Evolutionary conservation across 2,888 invertebrate genomes (phyloP).

Genomic region (Pseudococcus viburni): DNA sequence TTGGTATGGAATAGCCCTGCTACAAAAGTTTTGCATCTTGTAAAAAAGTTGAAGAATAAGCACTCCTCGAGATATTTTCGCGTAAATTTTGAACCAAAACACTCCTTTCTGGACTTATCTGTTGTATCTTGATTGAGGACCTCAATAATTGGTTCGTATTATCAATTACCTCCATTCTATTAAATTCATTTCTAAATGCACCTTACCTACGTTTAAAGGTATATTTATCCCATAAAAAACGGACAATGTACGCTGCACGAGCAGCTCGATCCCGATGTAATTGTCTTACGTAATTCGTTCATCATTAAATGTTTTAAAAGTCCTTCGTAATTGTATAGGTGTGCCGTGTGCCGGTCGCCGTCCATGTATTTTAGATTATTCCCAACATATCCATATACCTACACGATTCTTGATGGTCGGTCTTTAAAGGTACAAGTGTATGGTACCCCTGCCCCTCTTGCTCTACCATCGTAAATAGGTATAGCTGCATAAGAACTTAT

Average conservation of each 20-base stretch:
- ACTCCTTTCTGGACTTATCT: too few relatives aligned
- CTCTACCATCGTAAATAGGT: neutral
- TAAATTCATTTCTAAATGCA: too few relatives aligned
- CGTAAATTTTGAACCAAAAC: too few relatives aligned
- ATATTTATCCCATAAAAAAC: neutral
- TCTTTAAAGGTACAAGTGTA: neutral
- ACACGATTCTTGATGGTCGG: neutral
- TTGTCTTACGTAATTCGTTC: constrained; percentile 13
- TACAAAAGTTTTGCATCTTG: too few relatives aligned
- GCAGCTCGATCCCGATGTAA: neutral
- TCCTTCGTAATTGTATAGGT: constrained; percentile 18
- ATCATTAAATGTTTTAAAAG: neutral
- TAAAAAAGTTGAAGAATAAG: too few relatives aligned
- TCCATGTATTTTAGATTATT: constrained; percentile 1
- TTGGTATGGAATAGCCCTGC: too few relatives aligned
- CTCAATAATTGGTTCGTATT: too few relatives aligned
- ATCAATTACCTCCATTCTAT: too few relatives aligned
- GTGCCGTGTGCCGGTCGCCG: neutral
- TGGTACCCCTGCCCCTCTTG: neutral
- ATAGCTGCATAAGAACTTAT: neutral
- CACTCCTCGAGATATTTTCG: too few relatives aligned
- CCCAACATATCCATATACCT: neutral
- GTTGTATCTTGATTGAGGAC: too few relatives aligned
- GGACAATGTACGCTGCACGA: neutral
- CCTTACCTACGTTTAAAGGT: too few relatives aligned